Conservation (phyloP, 2,113 vertebrate genomes). For the Otis tarda region DNA sequence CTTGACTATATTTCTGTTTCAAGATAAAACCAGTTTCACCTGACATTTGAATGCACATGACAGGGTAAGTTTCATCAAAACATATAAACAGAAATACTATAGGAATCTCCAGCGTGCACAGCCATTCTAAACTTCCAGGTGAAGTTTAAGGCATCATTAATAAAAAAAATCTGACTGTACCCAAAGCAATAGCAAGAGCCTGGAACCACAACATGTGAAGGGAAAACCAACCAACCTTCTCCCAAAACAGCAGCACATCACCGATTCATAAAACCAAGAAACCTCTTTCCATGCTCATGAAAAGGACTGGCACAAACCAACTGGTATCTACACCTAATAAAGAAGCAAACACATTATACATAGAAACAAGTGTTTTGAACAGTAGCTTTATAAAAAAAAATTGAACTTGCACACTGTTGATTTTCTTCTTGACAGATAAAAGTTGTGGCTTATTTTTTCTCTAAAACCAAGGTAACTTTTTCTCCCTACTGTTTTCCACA, state of each 20-base stretch:
- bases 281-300: not conserved
- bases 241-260: not conserved
- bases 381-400: not conserved
- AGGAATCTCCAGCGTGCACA: not conserved
- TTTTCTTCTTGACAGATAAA: not conserved
- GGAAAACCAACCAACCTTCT: not conserved
- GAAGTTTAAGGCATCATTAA: not conserved
- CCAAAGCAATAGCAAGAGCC: not conserved
- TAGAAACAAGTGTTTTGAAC: not conserved
- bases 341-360: not conserved
- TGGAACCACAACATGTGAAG: not conserved
- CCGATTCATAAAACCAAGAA: not conserved
- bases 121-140: not conserved
- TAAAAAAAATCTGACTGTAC: not conserved
- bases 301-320: not conserved
- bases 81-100: not conserved
- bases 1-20: not conserved
- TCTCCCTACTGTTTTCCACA: not conserved
- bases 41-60: not conserved
- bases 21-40: not conserved
- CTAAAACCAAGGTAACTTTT: not conserved
- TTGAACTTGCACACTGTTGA: not conserved
- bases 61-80: not conserved
- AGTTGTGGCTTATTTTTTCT: not conserved
- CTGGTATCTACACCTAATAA: not conserved